These are phyloP conservation scores for Amphiduros pacificus DNA, from an alignment of 2,888 invertebrate species.

Conservation along the genomic window DNA sequence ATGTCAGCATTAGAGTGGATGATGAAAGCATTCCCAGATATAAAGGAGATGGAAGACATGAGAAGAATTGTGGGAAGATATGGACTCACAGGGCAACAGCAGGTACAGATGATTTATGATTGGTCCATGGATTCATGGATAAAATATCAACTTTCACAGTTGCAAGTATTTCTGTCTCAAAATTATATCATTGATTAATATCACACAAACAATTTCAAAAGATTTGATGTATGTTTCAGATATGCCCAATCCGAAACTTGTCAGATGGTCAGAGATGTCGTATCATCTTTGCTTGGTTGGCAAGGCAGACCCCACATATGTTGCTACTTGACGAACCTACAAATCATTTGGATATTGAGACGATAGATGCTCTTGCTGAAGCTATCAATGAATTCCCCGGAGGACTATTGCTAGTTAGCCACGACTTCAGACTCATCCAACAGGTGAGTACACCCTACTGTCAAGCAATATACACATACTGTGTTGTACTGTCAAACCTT, in stretches of 20 bases:
- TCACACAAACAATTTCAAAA: no score
- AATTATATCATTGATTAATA: no score
- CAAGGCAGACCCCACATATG: conserved; percentile 95
- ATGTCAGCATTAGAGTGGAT: conserved; percentile 96
- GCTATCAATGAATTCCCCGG: conserved; percentile 99
- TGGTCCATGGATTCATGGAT: no score
- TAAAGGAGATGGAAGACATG: conserved; percentile 98
- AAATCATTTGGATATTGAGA: conserved; percentile 64
- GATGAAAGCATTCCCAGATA: conserved; percentile 94
- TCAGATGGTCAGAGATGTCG: conserved; percentile 98
- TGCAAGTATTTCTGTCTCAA: no score
- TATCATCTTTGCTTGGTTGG: conserved; percentile 97
- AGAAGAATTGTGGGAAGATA: conserved; percentile 97
- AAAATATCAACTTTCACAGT: no score
- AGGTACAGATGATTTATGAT: no score
- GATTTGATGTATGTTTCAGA: conserved; percentile 64
- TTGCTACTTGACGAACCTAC: conserved; percentile 70
- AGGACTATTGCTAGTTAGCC: conserved; percentile 97
- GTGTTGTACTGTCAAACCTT: no score
- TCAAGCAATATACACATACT: no score
- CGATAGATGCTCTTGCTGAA: conserved; percentile 96
- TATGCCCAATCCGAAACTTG: conserved; percentile 89
- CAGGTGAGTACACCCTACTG: conserved; percentile 69
- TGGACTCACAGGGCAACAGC: conserved; percentile 91
- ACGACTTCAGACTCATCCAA: conserved; percentile 98